These are phyloP conservation scores for Pantherophis alleghaniensis DNA, from an alignment of 2,797 vertebrate genomes.

Conservation along the genomic window DNA sequence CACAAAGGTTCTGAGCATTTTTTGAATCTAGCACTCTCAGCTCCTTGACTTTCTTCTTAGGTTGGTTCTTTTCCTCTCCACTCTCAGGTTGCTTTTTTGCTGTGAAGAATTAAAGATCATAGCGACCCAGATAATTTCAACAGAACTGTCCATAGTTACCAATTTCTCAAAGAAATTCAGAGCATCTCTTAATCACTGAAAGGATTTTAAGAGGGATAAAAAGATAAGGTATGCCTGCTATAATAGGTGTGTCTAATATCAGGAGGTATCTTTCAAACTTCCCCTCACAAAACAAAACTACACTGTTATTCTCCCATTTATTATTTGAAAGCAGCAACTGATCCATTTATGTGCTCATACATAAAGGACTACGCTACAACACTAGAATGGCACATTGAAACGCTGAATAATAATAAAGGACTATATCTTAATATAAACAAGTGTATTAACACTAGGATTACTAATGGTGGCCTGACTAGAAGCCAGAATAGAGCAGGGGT, in stretches of 20 bases:
- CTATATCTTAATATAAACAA: no score
- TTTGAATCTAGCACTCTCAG: conserved; percentile 83
- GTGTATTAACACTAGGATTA: no score
- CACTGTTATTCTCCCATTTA: neutral
- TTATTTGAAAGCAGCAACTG: neutral
- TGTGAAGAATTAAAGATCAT: conserved; percentile 49
- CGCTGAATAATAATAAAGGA: no score
- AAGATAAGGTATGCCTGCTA: neutral
- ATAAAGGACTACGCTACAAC: neutral
- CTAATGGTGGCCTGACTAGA: no score
- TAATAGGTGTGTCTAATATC: neutral
- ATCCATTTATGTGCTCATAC: no score
- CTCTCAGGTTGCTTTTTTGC: conserved; percentile 83
- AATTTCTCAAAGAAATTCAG: neutral
- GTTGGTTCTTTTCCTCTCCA: conserved; percentile 74
- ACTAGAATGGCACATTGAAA: no score
- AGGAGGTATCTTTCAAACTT: neutral
- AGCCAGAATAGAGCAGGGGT: no score
- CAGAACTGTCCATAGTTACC: neutral
- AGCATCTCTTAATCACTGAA: neutral
- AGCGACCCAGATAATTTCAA: neutral
- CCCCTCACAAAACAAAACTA: neutral
- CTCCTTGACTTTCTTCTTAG: conserved; percentile 89
- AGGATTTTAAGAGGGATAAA: neutral
- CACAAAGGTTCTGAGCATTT: conserved; percentile 85